Evolutionary conservation across 2,797 vertebrate species (phyloP).

Genomic region (Lutjanus campechanus): DNA sequence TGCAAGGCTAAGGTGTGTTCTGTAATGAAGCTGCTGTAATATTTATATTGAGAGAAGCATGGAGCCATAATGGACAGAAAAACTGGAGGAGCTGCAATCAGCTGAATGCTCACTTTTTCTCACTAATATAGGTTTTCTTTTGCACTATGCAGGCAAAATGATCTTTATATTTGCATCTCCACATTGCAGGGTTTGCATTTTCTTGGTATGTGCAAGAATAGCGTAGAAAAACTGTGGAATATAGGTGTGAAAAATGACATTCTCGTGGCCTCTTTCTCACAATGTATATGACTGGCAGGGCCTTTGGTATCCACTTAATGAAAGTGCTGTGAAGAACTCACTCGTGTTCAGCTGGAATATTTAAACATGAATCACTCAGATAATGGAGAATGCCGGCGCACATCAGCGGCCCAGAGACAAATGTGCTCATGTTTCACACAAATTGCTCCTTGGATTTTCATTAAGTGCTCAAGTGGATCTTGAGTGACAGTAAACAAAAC

Average conservation of each 20-base stretch:
- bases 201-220: neutral
- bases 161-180: constrained; percentile 22
- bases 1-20: constrained; percentile 40
- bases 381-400: constrained; percentile 40
- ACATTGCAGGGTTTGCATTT: constrained; percentile 5
- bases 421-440: constrained; percentile 60
- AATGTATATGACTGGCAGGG: constrained; percentile 16
- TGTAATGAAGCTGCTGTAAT: constrained; percentile 57
- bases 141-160: constrained; percentile 5
- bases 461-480: constrained; percentile 66
- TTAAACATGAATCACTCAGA: constrained; percentile 49
- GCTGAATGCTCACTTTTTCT: constrained; percentile 39
- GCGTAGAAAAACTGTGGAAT: neutral
- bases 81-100: constrained; percentile 19
- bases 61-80: constrained; percentile 35
- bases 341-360: constrained; percentile 45
- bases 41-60: constrained; percentile 48
- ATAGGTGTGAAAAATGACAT: constrained; percentile 20
- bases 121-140: constrained; percentile 31
- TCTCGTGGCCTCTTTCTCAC: constrained; percentile 25
- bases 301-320: constrained; percentile 45
- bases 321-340: constrained; percentile 51
- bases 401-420: constrained; percentile 50
- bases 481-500: constrained; percentile 69
- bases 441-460: constrained; percentile 68